Conservation (phyloP, 2,113 vertebrate genomes). For the Zosterops hypoxanthus region DNA sequence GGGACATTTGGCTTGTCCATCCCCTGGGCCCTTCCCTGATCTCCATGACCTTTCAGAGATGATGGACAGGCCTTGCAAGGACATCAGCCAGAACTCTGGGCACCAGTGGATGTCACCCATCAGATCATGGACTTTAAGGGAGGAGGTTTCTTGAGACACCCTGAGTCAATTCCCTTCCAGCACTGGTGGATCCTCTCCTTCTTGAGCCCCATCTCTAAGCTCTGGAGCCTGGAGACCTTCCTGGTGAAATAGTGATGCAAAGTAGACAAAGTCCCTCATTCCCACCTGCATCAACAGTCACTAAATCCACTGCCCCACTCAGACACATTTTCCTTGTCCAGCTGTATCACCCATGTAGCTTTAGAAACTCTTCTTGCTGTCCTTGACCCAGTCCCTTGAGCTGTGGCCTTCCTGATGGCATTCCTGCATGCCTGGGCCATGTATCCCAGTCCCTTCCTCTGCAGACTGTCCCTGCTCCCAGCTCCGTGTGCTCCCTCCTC, state of each 20-base stretch:
- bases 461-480: background rate
- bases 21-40: background rate
- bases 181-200: background rate
- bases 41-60: background rate
- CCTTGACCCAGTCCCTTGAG: background rate
- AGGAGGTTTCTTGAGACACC: background rate
- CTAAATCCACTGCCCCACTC: background rate
- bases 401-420: background rate
- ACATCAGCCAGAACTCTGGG: background rate
- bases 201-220: background rate
- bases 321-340: background rate
- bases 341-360: background rate
- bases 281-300: background rate
- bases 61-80: background rate
- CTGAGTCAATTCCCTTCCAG: background rate
- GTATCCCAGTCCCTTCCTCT: background rate
- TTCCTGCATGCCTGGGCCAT: fast-evolving
- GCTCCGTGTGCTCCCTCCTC: background rate
- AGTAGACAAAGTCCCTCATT: background rate
- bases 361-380: background rate
- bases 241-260: background rate
- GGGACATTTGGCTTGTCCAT: background rate
- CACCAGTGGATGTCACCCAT: background rate
- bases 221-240: background rate
- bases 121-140: background rate